phyloP scores from a whole-genome alignment of 1,140 invertebrate species.

The roundworm (Caenorhabditis elegans) region DNA sequence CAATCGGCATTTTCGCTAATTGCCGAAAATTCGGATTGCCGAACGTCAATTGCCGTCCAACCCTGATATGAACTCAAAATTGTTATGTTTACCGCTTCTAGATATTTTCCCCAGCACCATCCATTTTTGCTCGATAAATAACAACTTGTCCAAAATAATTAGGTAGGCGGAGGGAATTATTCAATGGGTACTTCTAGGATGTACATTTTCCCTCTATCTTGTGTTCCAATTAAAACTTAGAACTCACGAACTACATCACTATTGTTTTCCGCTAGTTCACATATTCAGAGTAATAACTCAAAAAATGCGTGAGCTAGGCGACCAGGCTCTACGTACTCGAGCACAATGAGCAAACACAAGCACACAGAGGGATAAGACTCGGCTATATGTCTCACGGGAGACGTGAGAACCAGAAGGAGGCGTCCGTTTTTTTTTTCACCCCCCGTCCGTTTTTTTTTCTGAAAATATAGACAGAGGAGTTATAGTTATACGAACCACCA shows the following conservation, averaged over 20 bases:
- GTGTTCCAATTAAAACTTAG: neutral
- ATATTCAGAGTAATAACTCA: neutral
- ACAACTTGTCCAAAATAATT: too few relatives aligned
- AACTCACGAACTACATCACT: neutral
- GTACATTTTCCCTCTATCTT: neutral
- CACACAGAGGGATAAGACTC: neutral
- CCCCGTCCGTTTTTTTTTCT: neutral
- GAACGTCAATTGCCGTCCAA: too few relatives aligned
- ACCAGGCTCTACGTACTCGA: neutral
- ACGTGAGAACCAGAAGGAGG: neutral
- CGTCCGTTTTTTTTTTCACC: neutral
- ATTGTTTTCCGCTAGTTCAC: neutral
- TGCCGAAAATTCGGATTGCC: too few relatives aligned
- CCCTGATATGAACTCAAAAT: too few relatives aligned
- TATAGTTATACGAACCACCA: neutral
- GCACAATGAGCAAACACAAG: neutral
- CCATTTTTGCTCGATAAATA: too few relatives aligned
- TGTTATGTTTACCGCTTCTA: too few relatives aligned
- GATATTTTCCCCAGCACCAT: too few relatives aligned
- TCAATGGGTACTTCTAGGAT: too few relatives aligned
- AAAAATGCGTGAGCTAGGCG: neutral
- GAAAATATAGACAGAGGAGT: neutral
- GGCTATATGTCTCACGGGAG: slow-evolving; percentile 6
- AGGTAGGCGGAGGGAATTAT: too few relatives aligned
- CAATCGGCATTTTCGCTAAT: too few relatives aligned